Percentiles rank a stretch among this genome's conserved stretches.
Evolutionary conservation across 1,140 invertebrate genomes (phyloP).

Genomic region (Papilio polytes): DNA sequence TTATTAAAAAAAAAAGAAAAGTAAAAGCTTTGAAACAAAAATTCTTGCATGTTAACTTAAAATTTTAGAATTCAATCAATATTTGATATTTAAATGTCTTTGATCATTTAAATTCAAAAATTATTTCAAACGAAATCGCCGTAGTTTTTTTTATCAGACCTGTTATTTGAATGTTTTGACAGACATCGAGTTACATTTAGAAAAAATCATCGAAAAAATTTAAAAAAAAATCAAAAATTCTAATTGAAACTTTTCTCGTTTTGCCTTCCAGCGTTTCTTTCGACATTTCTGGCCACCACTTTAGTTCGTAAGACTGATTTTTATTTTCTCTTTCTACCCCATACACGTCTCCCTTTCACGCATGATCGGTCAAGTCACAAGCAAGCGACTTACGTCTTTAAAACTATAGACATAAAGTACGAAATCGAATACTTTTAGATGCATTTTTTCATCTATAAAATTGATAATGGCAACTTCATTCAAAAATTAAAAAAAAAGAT

Average conservation of each 20-base stretch:
- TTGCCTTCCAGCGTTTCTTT: slow-evolving; percentile 83
- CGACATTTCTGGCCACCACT: slow-evolving; percentile 83
- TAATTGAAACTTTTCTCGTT: slow-evolving; percentile 62
- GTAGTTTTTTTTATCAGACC: not conserved
- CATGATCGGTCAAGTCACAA: slow-evolving; percentile 40
- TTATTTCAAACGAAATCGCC: not conserved
- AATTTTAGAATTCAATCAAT: too few relatives aligned
- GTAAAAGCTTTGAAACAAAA: not conserved
- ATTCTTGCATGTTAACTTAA: not conserved
- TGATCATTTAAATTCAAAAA: not conserved
- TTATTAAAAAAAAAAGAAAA: not conserved
- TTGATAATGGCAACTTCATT: not conserved
- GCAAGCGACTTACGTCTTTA: slow-evolving; percentile 32
- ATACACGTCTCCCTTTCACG: slow-evolving; percentile 41
- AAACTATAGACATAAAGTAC: not conserved
- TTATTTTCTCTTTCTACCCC: slow-evolving; percentile 65
- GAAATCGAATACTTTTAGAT: slow-evolving; percentile 1
- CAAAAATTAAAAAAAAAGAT: not conserved
- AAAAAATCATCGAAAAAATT: slow-evolving; percentile 28
- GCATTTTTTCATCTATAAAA: slow-evolving; percentile 14
- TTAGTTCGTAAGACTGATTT: slow-evolving; percentile 83
- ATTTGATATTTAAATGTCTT: too few relatives aligned
- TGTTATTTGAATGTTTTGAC: not conserved
- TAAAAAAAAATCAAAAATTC: slow-evolving; percentile 39
- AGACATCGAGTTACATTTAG: not conserved